A percentile compares a stretch with the other conserved stretches of the same genome.
Conservation (phyloP, 2,888 invertebrate species). For the Synergus japonicus region DNA sequence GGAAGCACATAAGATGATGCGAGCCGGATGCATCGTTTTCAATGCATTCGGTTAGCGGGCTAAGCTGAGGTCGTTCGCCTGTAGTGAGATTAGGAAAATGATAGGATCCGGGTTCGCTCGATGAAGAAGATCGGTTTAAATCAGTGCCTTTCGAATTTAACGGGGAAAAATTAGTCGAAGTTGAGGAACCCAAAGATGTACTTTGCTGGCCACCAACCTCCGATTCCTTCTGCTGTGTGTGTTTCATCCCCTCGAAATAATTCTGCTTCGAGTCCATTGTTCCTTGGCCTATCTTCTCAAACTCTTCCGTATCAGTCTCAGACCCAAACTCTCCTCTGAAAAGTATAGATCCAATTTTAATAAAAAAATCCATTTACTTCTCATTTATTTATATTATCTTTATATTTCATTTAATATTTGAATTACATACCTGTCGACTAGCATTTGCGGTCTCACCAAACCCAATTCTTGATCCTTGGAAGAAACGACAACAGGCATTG, state of each 20-base stretch:
- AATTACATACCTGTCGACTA: constrained; percentile 69
- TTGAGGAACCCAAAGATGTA: constrained; percentile 70
- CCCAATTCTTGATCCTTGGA: constrained; percentile 62
- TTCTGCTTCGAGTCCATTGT: constrained; percentile 68
- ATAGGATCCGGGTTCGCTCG: constrained; percentile 68
- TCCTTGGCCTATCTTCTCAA: constrained; percentile 87
- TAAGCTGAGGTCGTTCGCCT: constrained; percentile 67
- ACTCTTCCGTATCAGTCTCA: constrained; percentile 90
- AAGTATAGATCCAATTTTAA: constrained; percentile 9
- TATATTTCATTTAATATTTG: background rate
- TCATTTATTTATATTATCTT: background rate
- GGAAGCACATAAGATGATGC: constrained; percentile 47
- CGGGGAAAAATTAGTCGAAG: constrained; percentile 72
- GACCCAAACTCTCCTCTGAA: constrained; percentile 86
- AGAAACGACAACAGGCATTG: constrained; percentile 64
- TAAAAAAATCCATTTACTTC: background rate
- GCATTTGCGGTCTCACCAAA: constrained; percentile 59
- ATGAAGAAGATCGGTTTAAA: constrained; percentile 63
- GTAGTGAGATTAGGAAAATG: constrained; percentile 67
- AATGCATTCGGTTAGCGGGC: constrained; percentile 71
- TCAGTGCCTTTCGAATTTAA: constrained; percentile 67
- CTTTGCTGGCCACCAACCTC: constrained; percentile 75
- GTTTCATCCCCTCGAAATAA: constrained; percentile 66
- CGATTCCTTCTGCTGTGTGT: constrained; percentile 70
- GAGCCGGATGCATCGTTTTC: constrained; percentile 60